Conservation (phyloP, 1,140 invertebrate species). For the Lordiphosa collinella region DNA sequence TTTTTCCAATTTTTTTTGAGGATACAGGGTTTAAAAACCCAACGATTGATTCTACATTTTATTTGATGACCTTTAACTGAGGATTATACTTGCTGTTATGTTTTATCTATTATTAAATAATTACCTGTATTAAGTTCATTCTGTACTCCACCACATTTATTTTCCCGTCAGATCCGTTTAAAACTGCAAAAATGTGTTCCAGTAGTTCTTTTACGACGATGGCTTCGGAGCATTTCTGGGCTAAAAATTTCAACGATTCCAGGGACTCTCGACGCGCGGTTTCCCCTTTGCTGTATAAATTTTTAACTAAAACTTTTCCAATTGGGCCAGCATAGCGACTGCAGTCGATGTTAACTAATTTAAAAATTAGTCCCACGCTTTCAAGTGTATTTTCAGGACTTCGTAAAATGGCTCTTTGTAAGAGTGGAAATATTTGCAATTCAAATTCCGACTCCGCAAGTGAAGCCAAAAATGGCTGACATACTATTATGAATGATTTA, state of each 20-base stretch:
- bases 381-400: constrained; percentile 95
- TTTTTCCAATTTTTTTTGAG: too few species aligned
- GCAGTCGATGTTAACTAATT: constrained; percentile 87
- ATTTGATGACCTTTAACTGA: too few species aligned
- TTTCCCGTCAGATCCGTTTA: constrained; percentile 95
- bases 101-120: background rate
- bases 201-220: constrained; percentile 86
- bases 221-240: constrained; percentile 86
- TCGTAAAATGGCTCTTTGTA: constrained; percentile 95
- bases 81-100: too few species aligned
- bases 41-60: too few species aligned
- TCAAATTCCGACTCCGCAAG: constrained; percentile 88
- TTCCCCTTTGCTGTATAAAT: constrained; percentile 91
- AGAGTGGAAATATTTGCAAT: constrained; percentile 86
- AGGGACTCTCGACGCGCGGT: constrained; percentile 86
- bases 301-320: constrained; percentile 89
- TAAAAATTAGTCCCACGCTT: constrained; percentile 87
- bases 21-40: too few species aligned
- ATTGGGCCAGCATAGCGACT: constrained; percentile 90
- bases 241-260: constrained; percentile 85
- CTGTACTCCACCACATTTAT: constrained; percentile 93
- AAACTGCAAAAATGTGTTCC: constrained; percentile 88
- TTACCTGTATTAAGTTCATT: constrained; percentile 90
- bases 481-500: constrained; percentile 84
- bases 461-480: constrained; percentile 83